phyloP scores from a whole-genome alignment of 2,888 invertebrate species.

The Erebia epiphron region DNA sequence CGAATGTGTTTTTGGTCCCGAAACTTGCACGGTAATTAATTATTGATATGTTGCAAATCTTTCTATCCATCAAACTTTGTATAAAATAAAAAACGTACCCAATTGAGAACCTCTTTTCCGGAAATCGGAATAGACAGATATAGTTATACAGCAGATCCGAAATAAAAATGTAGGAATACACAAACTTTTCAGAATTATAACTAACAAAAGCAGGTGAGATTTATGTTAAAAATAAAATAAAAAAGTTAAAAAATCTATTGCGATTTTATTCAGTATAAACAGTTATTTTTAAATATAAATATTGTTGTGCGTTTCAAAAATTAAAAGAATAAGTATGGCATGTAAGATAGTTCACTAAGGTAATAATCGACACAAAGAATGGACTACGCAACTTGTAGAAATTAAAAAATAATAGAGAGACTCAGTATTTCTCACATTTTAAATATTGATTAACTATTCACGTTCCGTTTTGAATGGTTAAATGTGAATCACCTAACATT shows the following conservation, averaged over 20 bases:
- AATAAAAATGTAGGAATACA: conserved; percentile 23
- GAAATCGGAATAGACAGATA: too few relatives aligned
- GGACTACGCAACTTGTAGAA: conserved; percentile 11
- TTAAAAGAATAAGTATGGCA: conserved; percentile 37
- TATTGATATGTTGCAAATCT: conserved; percentile 11
- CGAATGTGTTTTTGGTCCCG: conserved; percentile 61
- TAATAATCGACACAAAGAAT: conserved; percentile 18
- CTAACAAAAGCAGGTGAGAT: conserved; percentile 25
- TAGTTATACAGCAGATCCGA: neutral
- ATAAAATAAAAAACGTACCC: too few relatives aligned
- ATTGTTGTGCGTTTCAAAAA: conserved; percentile 45
- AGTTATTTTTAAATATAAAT: conserved; percentile 39
- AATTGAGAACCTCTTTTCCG: too few relatives aligned
- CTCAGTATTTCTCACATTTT: neutral
- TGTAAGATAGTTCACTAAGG: conserved; percentile 34
- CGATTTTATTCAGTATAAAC: conserved; percentile 38
- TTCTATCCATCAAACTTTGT: neutral
- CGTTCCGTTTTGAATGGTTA: neutral
- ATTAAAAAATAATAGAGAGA: neutral
- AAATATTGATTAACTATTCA: neutral
- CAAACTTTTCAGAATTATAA: conserved; percentile 24
- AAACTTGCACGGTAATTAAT: conserved; percentile 50
- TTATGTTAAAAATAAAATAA: conserved; percentile 28
- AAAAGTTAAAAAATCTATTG: conserved; percentile 32
- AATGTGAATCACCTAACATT: too few relatives aligned